A percentile compares a stretch with the other conserved stretches of the same genome.
phyloP scores from a whole-genome alignment of 2,113 vertebrate species.

The Mohoua ochrocephala region DNA sequence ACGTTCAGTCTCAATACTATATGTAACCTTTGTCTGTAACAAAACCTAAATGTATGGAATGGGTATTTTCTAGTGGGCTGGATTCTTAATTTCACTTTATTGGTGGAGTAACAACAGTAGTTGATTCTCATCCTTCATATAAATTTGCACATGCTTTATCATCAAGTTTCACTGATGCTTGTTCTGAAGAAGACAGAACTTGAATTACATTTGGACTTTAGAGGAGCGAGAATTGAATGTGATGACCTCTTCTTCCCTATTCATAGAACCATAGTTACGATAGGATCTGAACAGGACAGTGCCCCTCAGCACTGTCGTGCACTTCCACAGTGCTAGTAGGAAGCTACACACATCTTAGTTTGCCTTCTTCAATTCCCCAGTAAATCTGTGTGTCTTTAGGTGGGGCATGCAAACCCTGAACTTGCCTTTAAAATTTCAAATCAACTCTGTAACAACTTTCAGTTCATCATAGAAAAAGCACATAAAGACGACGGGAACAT shows the following conservation, averaged over 20 bases:
- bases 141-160: not conserved
- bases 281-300: not conserved
- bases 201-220: not conserved
- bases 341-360: not conserved
- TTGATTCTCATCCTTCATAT: not conserved
- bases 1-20: not conserved
- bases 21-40: not conserved
- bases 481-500: not conserved
- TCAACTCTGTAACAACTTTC: not conserved
- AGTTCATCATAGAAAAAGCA: not conserved
- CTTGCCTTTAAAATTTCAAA: not conserved
- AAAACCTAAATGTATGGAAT: not conserved
- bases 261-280: rapidly evolving
- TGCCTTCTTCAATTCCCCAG: not conserved
- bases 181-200: not conserved
- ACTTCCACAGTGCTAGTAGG: not conserved
- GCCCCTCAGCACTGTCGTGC: rapidly evolving
- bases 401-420: not conserved
- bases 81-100: not conserved
- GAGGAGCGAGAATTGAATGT: not conserved
- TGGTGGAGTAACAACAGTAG: not conserved
- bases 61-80: not conserved
- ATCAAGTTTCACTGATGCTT: not conserved
- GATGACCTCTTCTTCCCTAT: not conserved
- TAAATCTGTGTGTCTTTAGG: not conserved